Percentiles rank a stretch among this genome's conserved stretches.
Evolutionary conservation across 2,888 invertebrate genomes (phyloP).

Genomic region (Pseudoips prasinana): DNA sequence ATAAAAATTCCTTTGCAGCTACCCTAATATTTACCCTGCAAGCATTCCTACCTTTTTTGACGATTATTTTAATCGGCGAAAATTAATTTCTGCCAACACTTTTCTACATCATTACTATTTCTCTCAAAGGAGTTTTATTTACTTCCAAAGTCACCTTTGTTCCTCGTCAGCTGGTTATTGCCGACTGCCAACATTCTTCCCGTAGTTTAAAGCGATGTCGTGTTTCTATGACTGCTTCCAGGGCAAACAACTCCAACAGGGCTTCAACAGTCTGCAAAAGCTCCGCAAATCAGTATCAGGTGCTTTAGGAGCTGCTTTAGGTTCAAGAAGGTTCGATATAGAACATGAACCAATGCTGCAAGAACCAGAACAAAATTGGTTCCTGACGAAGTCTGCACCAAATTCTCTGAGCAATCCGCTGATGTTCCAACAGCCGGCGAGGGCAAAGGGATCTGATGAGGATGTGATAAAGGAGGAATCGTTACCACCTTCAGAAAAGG

Average conservation of each 20-base stretch:
- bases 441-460: conserved; percentile 56
- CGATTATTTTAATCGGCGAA: no score
- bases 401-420: conserved; percentile 87
- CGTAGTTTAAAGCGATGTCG: conserved; percentile 79
- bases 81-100: no score
- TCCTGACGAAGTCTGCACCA: conserved; percentile 90
- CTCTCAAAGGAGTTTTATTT: no score
- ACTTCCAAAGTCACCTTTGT: conserved; percentile 51
- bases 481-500: conserved; percentile 61
- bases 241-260: conserved; percentile 75
- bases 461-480: conserved; percentile 65
- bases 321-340: conserved; percentile 72
- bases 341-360: conserved; percentile 78
- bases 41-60: no score
- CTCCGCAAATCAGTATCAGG: conserved; percentile 87
- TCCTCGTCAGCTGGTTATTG: conserved; percentile 59
- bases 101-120: no score
- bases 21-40: no score
- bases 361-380: conserved; percentile 86
- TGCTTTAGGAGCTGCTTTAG: conserved; percentile 75
- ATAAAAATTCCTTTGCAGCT: no score
- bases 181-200: conserved; percentile 38
- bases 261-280: conserved; percentile 86
- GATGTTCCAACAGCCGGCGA: conserved; percentile 53
- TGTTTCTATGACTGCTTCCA: conserved; percentile 80